A percentile compares a stretch with the other conserved stretches of the same genome.
Conservation (phyloP, 2,797 vertebrate genomes). For the Sebastes hubbsi region DNA sequence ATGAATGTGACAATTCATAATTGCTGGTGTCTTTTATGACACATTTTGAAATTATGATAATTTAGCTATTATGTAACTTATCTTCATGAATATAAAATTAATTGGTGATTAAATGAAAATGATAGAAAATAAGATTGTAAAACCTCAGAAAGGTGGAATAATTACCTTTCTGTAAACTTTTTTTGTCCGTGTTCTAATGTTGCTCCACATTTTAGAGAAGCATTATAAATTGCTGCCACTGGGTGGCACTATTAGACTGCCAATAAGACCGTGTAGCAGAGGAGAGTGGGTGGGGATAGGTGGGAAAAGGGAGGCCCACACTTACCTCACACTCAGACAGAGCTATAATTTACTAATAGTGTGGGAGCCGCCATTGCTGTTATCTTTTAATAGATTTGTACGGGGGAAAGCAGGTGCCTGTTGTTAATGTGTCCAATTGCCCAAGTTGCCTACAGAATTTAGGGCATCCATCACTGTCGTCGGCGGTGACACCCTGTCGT, state of each 20-base stretch:
- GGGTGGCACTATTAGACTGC: conserved; percentile 90
- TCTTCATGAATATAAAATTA: not conserved
- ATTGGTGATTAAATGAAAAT: not conserved
- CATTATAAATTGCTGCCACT: conserved; percentile 69
- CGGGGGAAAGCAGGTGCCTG: conserved; percentile 87
- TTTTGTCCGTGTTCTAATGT: conserved; percentile 1
- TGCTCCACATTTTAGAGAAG: not conserved
- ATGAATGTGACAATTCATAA: not conserved
- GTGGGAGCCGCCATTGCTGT: conserved; percentile 83
- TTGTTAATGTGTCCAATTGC: conserved; percentile 90
- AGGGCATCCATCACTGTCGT: conserved; percentile 87
- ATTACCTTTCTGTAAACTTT: conserved; percentile 5
- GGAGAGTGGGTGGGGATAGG: conserved; percentile 14
- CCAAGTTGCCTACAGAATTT: conserved; percentile 87
- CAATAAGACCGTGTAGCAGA: conserved; percentile 34
- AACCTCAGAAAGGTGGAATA: not conserved
- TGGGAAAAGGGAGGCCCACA: conserved; percentile 58
- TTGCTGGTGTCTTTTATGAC: not conserved
- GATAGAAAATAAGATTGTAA: not conserved
- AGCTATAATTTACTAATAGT: conserved; percentile 88
- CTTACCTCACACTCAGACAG: conserved; percentile 76
- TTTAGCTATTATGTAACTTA: not conserved
- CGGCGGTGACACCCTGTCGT: conserved; percentile 83
- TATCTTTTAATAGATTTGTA: conserved; percentile 92
- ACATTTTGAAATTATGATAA: conserved; percentile 15